phyloP scores from a whole-genome alignment of 2,797 vertebrate species.

The Periophthalmus magnuspinnatus region DNA sequence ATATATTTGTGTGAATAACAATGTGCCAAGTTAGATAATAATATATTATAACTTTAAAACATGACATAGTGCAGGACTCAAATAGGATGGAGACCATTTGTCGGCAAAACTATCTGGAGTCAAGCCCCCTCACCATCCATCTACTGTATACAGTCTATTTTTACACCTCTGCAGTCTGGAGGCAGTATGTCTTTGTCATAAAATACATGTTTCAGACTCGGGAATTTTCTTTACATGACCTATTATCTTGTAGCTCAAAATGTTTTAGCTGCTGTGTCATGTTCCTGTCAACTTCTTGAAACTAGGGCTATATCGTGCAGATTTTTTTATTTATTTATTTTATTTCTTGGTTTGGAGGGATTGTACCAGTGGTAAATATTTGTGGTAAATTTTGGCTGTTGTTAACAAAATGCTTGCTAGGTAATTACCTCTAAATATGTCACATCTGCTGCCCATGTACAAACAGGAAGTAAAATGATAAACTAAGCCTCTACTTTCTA shows the following conservation, averaged over 20 bases:
- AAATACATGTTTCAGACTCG: background rate
- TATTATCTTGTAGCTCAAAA: slow-evolving; percentile 4
- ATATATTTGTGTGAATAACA: too few relatives aligned
- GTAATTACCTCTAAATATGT: too few relatives aligned
- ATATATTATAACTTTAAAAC: too few relatives aligned
- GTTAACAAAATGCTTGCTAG: too few relatives aligned
- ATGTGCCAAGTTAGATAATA: too few relatives aligned
- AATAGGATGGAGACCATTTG: background rate
- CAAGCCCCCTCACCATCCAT: background rate
- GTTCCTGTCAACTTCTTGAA: slow-evolving; percentile 2
- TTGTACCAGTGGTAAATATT: too few relatives aligned
- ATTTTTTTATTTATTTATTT: too few relatives aligned
- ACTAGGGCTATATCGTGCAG: background rate
- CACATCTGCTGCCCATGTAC: too few relatives aligned
- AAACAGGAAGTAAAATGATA: too few relatives aligned
- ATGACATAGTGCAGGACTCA: background rate
- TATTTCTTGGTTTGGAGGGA: too few relatives aligned
- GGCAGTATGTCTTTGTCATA: slow-evolving; percentile 7
- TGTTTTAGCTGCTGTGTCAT: background rate
- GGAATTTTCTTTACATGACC: background rate
- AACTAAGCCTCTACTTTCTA: background rate
- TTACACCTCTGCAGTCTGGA: background rate
- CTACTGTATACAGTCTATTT: background rate
- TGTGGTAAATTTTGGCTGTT: too few relatives aligned
- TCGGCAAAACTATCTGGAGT: background rate